Percentiles rank a stretch among this genome's conserved stretches.
Conservation (phyloP, 2,888 invertebrate species). For the Drosophila anomelani region DNA sequence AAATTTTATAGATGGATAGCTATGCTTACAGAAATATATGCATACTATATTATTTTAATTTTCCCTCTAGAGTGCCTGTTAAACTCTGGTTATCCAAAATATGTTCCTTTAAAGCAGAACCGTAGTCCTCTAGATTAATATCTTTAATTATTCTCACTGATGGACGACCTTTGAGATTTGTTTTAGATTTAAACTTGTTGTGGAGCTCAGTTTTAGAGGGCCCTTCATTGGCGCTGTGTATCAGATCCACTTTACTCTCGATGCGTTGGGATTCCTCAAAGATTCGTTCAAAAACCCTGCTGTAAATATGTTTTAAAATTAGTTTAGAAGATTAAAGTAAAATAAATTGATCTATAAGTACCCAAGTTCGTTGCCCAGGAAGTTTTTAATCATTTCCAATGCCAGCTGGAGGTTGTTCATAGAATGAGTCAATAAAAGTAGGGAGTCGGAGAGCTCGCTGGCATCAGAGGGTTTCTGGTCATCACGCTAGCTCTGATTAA, state of each 20-base stretch:
- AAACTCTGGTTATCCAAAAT: neutral
- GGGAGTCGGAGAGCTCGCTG: neutral
- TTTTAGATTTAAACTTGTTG: neutral
- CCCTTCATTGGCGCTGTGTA: slow-evolving; percentile 10
- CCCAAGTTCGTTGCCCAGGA: neutral
- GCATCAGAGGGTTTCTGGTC: neutral
- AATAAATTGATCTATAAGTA: neutral
- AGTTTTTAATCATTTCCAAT: neutral
- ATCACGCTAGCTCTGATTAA: neutral
- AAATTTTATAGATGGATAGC: no score
- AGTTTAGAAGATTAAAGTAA: no score
- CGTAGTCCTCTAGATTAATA: neutral
- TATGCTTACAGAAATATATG: no score
- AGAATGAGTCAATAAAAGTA: slow-evolving; percentile 14
- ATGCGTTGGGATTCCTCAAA: neutral
- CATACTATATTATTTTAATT: no score
- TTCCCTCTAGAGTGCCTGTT: no score
- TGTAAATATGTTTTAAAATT: neutral
- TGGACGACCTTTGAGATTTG: neutral
- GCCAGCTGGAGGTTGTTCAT: slow-evolving; percentile 4
- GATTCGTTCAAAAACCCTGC: neutral
- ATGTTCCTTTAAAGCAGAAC: neutral
- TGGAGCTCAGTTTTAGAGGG: neutral
- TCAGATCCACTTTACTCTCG: neutral
- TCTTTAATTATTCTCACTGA: no score